Evolutionary conservation across 1,140 invertebrate genomes (phyloP).

Genomic region (Glomeris maerens): DNA sequence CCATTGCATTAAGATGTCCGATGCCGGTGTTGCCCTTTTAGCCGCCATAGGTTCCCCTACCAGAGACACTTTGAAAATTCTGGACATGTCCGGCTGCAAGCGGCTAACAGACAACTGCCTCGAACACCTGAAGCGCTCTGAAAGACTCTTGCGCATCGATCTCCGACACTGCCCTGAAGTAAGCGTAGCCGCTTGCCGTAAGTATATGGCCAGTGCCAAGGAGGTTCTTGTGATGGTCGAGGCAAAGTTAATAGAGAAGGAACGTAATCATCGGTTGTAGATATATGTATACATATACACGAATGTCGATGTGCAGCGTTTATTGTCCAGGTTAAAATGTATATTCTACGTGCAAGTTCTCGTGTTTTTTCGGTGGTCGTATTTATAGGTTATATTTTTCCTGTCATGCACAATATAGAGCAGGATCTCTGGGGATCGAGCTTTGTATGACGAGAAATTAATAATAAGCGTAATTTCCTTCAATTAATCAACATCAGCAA

Average conservation of each 20-base stretch:
- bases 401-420: no score
- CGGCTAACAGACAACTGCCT: slow-evolving; percentile 65
- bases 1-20: slow-evolving; percentile 69
- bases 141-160: slow-evolving; percentile 19
- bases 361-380: no score
- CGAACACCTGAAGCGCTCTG: slow-evolving; percentile 46
- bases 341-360: no score
- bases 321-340: no score
- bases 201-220: slow-evolving; percentile 18
- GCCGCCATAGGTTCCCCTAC: slow-evolving; percentile 46
- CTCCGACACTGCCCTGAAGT: slow-evolving; percentile 21
- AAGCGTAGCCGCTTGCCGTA: slow-evolving; percentile 17
- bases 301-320: no score
- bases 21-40: slow-evolving; percentile 73
- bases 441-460: no score
- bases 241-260: slow-evolving; percentile 9
- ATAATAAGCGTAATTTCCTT: no score
- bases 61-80: slow-evolving; percentile 39
- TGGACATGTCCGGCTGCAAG: slow-evolving; percentile 66
- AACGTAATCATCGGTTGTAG: not conserved
- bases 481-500: no score
- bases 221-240: slow-evolving; percentile 1
- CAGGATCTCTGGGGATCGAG: no score
- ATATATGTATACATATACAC: no score
- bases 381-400: no score